Base-by-base conservation (phyloP, 2,797 vertebrate genomes). In the Notamacropus eugenii region DNA sequence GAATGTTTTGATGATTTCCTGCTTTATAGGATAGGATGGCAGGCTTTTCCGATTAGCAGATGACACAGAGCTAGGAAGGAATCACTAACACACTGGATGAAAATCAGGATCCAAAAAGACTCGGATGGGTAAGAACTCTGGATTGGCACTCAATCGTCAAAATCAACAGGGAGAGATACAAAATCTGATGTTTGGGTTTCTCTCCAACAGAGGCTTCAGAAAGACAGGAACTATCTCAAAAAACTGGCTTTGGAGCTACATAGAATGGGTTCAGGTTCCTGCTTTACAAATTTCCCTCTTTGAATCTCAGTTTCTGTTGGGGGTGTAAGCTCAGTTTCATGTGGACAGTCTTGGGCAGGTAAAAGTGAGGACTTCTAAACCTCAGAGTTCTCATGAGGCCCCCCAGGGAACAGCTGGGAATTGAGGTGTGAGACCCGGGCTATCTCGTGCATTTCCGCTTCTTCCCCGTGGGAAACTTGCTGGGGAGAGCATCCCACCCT, bases 211-310 rank as follows among this genome's bases (percentile, higher is more conserved):
- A 74, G 34, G 1, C 62, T 40, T 74, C 5, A 74, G 62, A n/a
- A 74, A 74, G 9, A 74, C 34, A 74, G 62, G 34, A 40, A n/a
- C 1, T 6, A 2, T 74, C 5, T n/a, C 4, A 19, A 52, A 95
- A 12, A 5, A 27, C 54, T 31, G 91, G 54, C 94, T 92, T 62
- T 93, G 67, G 46, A 95, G 55, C 93, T 10, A 93, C 34, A 87
- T 1, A 52, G 24, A 9, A 1, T 5, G 93, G 31, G 12, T 58
- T 91, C 90, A 87, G 95, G 92, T 54, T 10, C 14, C 92, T 40
- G 62, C 56, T n/a, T 46, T 92, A 55, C 6, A 58, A 74, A 5
- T 91, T 82, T 90, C 57, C n/a, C 46, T 92, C 74, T 93, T 56
- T 57, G 28, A 94, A 46, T 46, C 40, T 82, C 58, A 59, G n/a